These are phyloP conservation scores for Argopecten irradians DNA, from an alignment of 1,140 invertebrate genomes.

Conservation along the genomic window DNA sequence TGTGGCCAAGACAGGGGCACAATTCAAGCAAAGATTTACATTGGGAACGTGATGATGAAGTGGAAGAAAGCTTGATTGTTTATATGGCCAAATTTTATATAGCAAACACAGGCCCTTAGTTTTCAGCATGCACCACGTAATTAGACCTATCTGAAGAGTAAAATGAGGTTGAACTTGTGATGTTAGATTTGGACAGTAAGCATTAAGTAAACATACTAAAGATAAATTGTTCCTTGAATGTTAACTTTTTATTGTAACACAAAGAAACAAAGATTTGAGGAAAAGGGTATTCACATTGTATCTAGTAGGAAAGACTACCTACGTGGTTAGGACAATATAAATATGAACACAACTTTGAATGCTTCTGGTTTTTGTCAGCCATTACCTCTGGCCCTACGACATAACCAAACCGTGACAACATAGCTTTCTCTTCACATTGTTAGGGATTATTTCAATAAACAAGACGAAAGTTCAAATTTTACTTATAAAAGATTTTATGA, in stretches of 20 bases:
- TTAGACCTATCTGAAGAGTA: background rate
- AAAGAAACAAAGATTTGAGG: slow-evolving; percentile 6
- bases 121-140: slow-evolving; percentile 3
- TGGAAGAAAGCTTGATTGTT: slow-evolving; percentile 1
- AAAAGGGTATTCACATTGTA: background rate
- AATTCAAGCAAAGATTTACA: background rate
- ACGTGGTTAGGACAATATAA: slow-evolving; percentile 9
- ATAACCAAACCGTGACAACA: background rate
- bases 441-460: background rate
- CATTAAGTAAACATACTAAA: background rate
- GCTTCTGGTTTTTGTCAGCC: background rate
- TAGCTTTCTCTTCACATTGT: background rate
- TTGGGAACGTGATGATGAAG: background rate
- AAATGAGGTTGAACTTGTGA: background rate
- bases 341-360: slow-evolving; percentile 3
- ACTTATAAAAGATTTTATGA: background rate
- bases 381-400: background rate
- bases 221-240: background rate
- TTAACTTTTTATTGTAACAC: background rate
- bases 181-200: slow-evolving; percentile 17
- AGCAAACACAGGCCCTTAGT: background rate
- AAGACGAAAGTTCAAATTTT: too few relatives aligned
- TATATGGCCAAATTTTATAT: background rate
- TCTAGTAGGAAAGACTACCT: slow-evolving; percentile 12
- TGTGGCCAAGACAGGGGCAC: background rate